Conservation (phyloP, 1,140 invertebrate species). For the Ericerus pela region DNA sequence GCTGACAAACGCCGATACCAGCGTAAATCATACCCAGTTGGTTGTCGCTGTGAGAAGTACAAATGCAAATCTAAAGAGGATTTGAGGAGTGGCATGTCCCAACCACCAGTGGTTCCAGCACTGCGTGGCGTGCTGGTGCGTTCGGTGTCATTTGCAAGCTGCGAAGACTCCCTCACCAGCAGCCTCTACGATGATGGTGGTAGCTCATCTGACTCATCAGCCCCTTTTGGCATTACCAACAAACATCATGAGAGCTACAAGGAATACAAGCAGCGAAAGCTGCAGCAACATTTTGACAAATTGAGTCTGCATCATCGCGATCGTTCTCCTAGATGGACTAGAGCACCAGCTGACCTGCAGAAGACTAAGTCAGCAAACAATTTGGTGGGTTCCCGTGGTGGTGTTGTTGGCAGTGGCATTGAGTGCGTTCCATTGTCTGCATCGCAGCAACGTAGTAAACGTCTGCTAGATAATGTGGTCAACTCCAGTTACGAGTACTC, state of each 20-base stretch:
- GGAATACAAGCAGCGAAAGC: background rate
- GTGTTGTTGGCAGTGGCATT: background rate
- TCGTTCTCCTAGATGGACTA: background rate
- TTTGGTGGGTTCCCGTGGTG: background rate
- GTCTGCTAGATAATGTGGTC: background rate
- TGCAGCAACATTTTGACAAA: conserved; percentile 1
- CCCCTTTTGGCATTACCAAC: background rate
- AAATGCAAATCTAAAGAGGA: background rate
- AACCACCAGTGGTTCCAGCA: background rate
- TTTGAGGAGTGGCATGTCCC: too few species aligned
- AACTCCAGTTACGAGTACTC: background rate
- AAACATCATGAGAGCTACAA: background rate
- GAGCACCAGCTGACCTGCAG: too few species aligned
- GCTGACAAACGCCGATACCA: background rate
- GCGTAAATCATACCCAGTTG: background rate
- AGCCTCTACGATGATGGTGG: background rate
- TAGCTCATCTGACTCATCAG: background rate
- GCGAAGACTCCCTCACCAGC: background rate
- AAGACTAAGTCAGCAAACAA: background rate
- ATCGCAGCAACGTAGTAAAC: background rate
- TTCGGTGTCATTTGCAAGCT: background rate
- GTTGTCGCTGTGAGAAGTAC: background rate
- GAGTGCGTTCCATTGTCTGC: too few species aligned
- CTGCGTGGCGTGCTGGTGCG: background rate
- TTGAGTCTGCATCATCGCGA: background rate